Conservation (phyloP, 1,140 invertebrate species). For the Marisa cornuarietis region DNA sequence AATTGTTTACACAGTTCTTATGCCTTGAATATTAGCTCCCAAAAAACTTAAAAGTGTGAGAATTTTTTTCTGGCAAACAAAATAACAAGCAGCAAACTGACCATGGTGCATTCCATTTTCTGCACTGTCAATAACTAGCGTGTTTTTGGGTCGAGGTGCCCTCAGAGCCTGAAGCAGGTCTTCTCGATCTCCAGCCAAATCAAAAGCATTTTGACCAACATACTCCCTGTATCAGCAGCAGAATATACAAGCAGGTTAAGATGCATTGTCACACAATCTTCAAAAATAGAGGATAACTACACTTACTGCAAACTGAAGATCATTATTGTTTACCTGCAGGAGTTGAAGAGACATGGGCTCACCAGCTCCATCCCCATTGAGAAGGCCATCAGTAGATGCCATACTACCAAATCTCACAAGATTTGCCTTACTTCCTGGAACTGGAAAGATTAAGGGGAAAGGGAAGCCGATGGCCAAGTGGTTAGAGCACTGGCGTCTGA, state of each 20-base stretch:
- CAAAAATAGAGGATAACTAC: too few species aligned
- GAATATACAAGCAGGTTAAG: not conserved
- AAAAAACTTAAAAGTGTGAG: too few species aligned
- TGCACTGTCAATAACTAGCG: not conserved
- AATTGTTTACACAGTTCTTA: too few species aligned
- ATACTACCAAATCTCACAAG: constrained; percentile 39
- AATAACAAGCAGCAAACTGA: not conserved
- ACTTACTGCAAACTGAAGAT: too few species aligned
- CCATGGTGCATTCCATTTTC: constrained; percentile 1
- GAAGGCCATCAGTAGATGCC: constrained; percentile 25
- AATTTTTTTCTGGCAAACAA: too few species aligned
- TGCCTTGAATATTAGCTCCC: too few species aligned
- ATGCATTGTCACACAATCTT: not conserved
- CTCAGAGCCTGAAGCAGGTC: constrained; percentile 57
- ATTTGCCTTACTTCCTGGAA: constrained; percentile 34
- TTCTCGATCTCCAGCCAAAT: constrained; percentile 68
- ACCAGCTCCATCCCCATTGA: constrained; percentile 21
- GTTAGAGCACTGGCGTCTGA: too few species aligned
- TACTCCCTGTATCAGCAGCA: constrained; percentile 58
- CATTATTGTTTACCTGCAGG: too few species aligned
- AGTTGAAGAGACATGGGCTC: constrained; percentile 39
- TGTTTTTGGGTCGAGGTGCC: constrained; percentile 21
- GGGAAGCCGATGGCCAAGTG: too few species aligned
- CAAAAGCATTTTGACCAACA: constrained; percentile 68
- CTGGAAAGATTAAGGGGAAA: constrained; percentile 2